phyloP scores from a whole-genome alignment of 2,888 invertebrate species.

The Acronicta psi region DNA sequence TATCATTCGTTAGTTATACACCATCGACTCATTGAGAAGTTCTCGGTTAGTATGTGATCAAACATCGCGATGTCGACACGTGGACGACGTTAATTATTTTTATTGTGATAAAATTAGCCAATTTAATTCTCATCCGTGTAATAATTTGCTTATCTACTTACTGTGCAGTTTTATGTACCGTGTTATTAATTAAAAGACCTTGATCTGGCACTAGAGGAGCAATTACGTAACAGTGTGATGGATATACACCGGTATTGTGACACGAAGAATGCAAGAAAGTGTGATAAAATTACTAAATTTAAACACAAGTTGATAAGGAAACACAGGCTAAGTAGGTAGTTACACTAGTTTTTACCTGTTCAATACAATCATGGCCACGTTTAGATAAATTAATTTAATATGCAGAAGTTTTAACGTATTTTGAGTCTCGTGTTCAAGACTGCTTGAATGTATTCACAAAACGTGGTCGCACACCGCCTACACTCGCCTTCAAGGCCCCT shows the following conservation, averaged over 20 bases:
- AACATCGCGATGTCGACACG: slow-evolving; percentile 76
- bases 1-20: slow-evolving; percentile 59
- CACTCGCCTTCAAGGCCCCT: slow-evolving; percentile 74
- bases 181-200: slow-evolving; percentile 59
- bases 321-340: slow-evolving; percentile 79
- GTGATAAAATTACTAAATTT: slow-evolving; percentile 80
- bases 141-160: slow-evolving; percentile 40
- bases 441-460: slow-evolving; percentile 65
- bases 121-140: slow-evolving; percentile 24
- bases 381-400: slow-evolving; percentile 18
- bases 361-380: slow-evolving; percentile 40
- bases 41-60: slow-evolving; percentile 73
- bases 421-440: slow-evolving; percentile 35
- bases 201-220: slow-evolving; percentile 62
- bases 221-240: slow-evolving; percentile 69
- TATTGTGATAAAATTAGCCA: slow-evolving; percentile 41
- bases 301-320: slow-evolving; percentile 83
- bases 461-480: slow-evolving; percentile 72
- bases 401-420: slow-evolving; percentile 37
- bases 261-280: slow-evolving; percentile 74
- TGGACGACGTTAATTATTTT: slow-evolving; percentile 64
- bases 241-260: slow-evolving; percentile 68
- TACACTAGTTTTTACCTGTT: slow-evolving; percentile 58
- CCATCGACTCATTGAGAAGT: slow-evolving; percentile 72
- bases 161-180: slow-evolving; percentile 54